Conservation (phyloP, 2,888 invertebrate genomes). For the Penaeus monodon region DNA sequence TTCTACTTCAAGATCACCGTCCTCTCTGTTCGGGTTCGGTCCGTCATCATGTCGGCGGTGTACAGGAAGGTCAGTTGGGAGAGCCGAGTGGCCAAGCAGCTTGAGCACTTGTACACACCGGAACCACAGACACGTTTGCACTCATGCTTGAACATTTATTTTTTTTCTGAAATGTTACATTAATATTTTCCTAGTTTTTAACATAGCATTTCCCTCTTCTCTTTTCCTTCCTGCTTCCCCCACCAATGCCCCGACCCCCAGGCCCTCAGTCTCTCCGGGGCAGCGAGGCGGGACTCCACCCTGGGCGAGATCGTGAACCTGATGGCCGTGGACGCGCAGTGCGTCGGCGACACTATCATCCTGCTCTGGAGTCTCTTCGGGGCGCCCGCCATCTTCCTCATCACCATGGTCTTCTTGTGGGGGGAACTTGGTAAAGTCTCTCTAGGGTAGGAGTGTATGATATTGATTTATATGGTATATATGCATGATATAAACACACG, state of each 20-base stretch:
- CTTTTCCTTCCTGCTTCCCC: background rate
- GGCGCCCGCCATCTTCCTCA: conserved; percentile 86
- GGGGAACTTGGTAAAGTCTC: conserved; percentile 3
- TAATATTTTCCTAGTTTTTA: no score
- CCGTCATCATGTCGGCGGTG: conserved; percentile 87
- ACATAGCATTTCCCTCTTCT: no score
- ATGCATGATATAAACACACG: no score
- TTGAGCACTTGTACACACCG: no score
- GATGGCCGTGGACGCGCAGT: conserved; percentile 92
- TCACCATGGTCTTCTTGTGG: conserved; percentile 82
- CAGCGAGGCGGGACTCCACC: conserved; percentile 74
- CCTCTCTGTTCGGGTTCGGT: conserved; percentile 74
- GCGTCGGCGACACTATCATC: conserved; percentile 85
- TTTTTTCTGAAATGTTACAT: no score
- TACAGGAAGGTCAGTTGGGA: conserved; percentile 80
- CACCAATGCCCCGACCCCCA: background rate
- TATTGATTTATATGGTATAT: no score
- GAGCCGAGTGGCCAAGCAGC: no score
- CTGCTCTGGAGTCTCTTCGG: conserved; percentile 91
- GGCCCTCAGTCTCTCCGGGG: conserved; percentile 54
- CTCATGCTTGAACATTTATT: no score
- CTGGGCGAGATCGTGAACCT: conserved; percentile 93
- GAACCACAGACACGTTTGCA: no score
- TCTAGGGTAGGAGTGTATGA: no score
- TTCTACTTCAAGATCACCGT: conserved; percentile 77